A percentile compares a stretch with the other conserved stretches of the same genome.
These are phyloP conservation scores for Hylia prasina DNA, from an alignment of 2,113 vertebrate genomes.

Conservation along the genomic window DNA sequence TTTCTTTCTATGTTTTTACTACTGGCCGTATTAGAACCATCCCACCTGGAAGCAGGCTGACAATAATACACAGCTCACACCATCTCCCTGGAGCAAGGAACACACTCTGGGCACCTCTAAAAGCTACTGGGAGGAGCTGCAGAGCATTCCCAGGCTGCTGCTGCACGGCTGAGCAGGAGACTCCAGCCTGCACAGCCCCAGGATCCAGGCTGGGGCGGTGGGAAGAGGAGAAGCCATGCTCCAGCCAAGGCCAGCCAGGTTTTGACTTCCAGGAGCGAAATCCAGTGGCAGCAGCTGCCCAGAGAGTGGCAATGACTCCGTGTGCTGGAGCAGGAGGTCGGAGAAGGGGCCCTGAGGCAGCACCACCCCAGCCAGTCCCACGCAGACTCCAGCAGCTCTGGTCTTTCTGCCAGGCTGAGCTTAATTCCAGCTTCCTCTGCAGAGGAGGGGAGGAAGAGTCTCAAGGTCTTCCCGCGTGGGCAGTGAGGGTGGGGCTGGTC, in stretches of 20 bases:
- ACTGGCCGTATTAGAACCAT: conserved; percentile 30
- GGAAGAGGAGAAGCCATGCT: accelerated
- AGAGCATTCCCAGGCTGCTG: neutral
- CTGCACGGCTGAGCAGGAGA: accelerated
- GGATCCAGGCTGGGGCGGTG: accelerated
- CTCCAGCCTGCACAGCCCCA: neutral
- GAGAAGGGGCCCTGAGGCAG: neutral
- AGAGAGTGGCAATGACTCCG: accelerated
- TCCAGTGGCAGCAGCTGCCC: neutral
- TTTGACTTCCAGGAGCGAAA: neutral
- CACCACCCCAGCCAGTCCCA: neutral
- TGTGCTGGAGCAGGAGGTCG: accelerated
- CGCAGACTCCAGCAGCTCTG: accelerated
- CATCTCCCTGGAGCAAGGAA: neutral
- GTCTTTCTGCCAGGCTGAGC: neutral
- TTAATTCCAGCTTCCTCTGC: neutral
- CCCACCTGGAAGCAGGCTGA: neutral
- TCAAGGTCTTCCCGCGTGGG: accelerated
- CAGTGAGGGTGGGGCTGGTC: neutral
- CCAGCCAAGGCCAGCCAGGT: accelerated
- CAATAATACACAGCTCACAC: neutral
- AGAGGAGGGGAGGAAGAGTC: neutral
- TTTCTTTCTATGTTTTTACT: neutral
- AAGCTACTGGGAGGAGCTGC: neutral
- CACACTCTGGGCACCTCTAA: neutral